Base-by-base conservation (phyloP, 2,797 vertebrate species). In the Dromococcyx pavoninus region DNA sequence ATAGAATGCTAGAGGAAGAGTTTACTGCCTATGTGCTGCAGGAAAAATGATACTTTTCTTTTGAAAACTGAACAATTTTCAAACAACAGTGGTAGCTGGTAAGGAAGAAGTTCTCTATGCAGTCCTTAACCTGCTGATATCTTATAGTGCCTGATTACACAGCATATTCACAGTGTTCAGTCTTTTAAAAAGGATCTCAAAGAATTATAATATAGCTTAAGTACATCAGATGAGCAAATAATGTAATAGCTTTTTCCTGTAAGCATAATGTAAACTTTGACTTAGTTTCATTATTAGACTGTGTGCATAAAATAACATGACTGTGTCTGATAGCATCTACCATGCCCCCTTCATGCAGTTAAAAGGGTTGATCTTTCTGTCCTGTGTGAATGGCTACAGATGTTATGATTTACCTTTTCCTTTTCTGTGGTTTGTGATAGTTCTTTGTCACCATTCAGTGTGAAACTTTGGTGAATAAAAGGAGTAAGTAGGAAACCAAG, bases 351-450 rank as follows among this genome's bases (percentile, higher is more conserved):
- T 48, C 24, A 27, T 48, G 72, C 44, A 44, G n/a, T 33, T 71
- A 51, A 61, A 65, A 72, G 53, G 43, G 35, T 24, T 65, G 23
- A 41, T 66, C 43, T 71, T 73, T 78, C 67, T 58, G 4, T 28
- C 43, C 48, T 54, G 46, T 54, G 65, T 86, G 84, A 75, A 64
- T 41, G 41, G 37, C 46, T 79, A 57, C 37, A 58, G 50, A n/a
- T 57, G 64, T 67, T 69, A 53, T 53, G 24, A 37, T 57, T 76
- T 50, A n/a, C 32, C 57, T 79, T 79, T 87, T 71, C 66, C 43
- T 67, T 81, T 86, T 70, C 79, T 95, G 92, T 24, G 90, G 90
- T 95, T 72, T 96, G 89, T 95, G 73, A 53, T 91, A 89, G 85
- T 82, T 95, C 89, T 93, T 93, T 58, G 44, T 61, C 30, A 53